phyloP scores from a whole-genome alignment of 2,888 invertebrate species.

The Ophioninae sp. region DNA sequence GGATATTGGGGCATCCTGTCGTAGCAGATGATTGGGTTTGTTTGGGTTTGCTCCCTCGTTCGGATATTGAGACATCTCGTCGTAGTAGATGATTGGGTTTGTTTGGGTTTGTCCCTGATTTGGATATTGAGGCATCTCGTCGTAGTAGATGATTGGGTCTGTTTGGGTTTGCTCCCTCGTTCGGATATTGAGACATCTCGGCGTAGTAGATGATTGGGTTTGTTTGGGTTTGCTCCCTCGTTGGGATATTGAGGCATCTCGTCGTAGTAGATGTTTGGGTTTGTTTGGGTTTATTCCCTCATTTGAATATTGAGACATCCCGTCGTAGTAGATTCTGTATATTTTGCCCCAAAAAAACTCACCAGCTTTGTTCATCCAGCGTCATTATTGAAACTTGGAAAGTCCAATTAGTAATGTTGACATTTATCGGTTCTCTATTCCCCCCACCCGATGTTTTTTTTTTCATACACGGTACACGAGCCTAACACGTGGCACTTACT shows the following conservation, averaged over 20 bases:
- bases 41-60: neutral
- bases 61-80: neutral
- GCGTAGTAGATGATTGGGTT: neutral
- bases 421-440: too few relatives aligned
- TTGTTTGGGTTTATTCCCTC: too few relatives aligned
- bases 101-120: neutral
- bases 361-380: neutral
- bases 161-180: too few relatives aligned
- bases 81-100: neutral
- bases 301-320: neutral
- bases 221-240: neutral
- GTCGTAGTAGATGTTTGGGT: neutral
- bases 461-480: neutral
- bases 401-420: too few relatives aligned
- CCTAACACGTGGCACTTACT: neutral
- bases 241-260: neutral
- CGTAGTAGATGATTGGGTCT: neutral
- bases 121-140: neutral
- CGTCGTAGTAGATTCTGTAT: neutral
- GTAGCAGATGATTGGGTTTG: neutral
- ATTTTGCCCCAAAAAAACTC: conserved; percentile 52
- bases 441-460: conserved; percentile 3
- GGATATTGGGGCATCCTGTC: neutral
- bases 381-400: neutral
- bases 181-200: neutral